Evolutionary conservation across 2,888 invertebrate species (phyloP).

Genomic region (Leptopilina myrica): DNA sequence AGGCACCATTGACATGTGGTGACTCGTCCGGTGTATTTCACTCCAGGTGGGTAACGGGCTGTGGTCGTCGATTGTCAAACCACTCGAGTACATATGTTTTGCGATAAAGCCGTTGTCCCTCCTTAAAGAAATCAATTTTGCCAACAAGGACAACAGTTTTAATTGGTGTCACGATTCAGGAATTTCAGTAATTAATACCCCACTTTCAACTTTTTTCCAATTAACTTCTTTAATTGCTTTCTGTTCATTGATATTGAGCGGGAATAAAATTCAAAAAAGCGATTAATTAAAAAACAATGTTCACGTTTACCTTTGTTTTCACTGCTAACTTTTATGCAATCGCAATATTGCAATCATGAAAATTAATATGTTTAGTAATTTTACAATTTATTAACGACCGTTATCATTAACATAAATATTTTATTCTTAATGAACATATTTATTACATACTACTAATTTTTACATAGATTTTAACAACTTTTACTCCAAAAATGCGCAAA

Average conservation of each 20-base stretch:
- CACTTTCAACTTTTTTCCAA: neutral
- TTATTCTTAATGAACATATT: no score
- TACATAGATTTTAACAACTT: no score
- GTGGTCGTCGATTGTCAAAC: slow-evolving; percentile 63
- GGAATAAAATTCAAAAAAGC: neutral
- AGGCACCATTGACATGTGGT: slow-evolving; percentile 36
- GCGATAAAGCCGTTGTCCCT: slow-evolving; percentile 49
- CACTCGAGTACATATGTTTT: slow-evolving; percentile 67
- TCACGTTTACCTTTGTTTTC: no score
- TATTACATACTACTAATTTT: no score
- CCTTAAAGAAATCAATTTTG: neutral
- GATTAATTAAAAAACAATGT: no score
- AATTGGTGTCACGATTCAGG: slow-evolving; percentile 4
- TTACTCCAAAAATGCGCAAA: no score
- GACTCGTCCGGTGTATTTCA: slow-evolving; percentile 49
- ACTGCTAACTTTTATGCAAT: no score
- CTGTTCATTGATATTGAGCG: slow-evolving; percentile 8
- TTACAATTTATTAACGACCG: no score
- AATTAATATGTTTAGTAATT: no score
- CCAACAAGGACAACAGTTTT: slow-evolving; percentile 18
- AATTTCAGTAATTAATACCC: neutral
- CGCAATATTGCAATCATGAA: no score
- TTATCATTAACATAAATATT: no score
- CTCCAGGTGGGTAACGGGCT: slow-evolving; percentile 45
- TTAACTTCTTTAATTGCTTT: neutral